Percentiles rank a stretch among this genome's conserved stretches.
phyloP scores from a whole-genome alignment of 2,797 vertebrate species.

The Xenops minutus region DNA sequence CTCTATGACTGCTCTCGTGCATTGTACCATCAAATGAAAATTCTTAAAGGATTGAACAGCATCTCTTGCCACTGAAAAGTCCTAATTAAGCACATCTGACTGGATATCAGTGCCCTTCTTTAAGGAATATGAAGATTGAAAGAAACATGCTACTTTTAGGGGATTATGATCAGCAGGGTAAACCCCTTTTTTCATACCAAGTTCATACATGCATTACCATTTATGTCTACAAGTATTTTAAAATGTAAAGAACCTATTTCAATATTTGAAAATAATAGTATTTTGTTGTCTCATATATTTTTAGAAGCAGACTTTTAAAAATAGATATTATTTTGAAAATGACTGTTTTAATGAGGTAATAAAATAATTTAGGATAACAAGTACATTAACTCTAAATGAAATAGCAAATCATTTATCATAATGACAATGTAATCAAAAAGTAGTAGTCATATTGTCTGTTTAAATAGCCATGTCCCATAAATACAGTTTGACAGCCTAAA shows the following conservation, averaged over 20 bases:
- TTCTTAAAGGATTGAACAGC: not conserved
- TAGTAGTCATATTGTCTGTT: not conserved
- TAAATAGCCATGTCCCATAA: not conserved
- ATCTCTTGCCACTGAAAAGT: not conserved
- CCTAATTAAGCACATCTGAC: not conserved
- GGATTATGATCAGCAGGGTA: not conserved
- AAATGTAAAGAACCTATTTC: not conserved
- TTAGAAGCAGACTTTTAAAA: not conserved
- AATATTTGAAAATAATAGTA: not conserved
- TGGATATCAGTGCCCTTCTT: not conserved
- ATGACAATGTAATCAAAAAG: not conserved
- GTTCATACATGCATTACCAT: not conserved
- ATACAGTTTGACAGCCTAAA: not conserved
- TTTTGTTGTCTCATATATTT: not conserved
- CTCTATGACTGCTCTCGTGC: not conserved
- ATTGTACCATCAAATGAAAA: conserved; percentile 21
- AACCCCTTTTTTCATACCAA: not conserved
- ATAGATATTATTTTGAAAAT: not conserved
- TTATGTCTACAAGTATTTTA: not conserved
- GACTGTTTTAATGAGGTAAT: not conserved
- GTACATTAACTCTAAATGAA: not conserved
- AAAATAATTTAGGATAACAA: not conserved
- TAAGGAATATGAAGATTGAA: not conserved
- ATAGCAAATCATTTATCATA: not conserved
- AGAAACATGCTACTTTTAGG: not conserved